Evolutionary conservation across 2,797 vertebrate genomes (phyloP).

Genomic region (Tenualosa thibaudeaui): DNA sequence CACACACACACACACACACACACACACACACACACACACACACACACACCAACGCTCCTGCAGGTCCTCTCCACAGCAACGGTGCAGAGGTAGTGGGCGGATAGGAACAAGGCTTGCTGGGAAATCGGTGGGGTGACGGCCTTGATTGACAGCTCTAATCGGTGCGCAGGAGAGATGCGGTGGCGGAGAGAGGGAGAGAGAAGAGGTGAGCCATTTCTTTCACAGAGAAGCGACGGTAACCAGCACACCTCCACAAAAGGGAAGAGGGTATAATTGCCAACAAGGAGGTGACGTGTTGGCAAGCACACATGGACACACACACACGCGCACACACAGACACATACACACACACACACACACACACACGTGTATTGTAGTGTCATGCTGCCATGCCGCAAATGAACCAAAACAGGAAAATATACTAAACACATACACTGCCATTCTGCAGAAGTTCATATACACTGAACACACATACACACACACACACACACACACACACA

Average conservation of each 20-base stretch:
- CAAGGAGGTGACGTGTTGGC: background rate
- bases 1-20: conserved; percentile 4
- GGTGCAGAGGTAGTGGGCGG: conserved; percentile 53
- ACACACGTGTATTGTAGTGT: background rate
- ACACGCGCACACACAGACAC: background rate
- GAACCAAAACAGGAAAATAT: background rate
- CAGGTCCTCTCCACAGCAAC: conserved; percentile 12
- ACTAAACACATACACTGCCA: background rate
- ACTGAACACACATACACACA: no score
- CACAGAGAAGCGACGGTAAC: background rate
- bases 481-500: no score
- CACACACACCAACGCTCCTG: background rate
- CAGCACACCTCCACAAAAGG: background rate
- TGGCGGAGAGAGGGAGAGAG: background rate
- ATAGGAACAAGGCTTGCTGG: conserved; percentile 59
- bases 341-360: background rate
- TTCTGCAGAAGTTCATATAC: background rate
- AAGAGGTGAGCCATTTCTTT: conserved; percentile 3
- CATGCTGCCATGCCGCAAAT: background rate
- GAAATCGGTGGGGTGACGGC: conserved; percentile 57
- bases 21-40: conserved; percentile 1
- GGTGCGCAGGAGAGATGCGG: conserved; percentile 55
- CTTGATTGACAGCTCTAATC: conserved; percentile 74
- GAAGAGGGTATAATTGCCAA: background rate
- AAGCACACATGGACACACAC: background rate